Conservation (phyloP, 64 coral and sea anemone species). For the Montipora capricornis region DNA sequence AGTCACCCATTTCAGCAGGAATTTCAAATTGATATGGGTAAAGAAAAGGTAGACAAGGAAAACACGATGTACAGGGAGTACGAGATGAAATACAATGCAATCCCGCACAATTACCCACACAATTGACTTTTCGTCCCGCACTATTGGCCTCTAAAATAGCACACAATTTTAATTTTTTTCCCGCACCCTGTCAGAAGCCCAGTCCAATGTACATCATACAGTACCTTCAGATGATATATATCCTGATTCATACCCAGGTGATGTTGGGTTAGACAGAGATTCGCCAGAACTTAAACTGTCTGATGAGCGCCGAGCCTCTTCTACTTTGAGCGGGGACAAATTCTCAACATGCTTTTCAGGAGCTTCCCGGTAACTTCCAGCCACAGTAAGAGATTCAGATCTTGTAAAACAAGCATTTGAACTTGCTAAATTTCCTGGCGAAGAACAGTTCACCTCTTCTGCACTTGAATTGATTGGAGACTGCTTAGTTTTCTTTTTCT, state of each 20-base stretch:
- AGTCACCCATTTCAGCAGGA: no score
- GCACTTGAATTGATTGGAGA: background rate
- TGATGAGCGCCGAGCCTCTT: background rate
- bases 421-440: background rate
- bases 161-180: no score
- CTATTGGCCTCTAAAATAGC: no score
- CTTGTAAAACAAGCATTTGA: background rate
- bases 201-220: background rate
- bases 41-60: no score
- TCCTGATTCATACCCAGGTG: conserved; percentile 35
- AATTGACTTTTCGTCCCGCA: no score
- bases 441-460: background rate
- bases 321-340: conserved; percentile 15
- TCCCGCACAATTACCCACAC: no score
- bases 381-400: background rate
- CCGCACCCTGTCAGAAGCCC: no score
- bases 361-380: background rate
- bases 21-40: no score
- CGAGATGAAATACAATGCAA: no score
- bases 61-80: no score
- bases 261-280: conserved; percentile 4
- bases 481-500: background rate
- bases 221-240: conserved; percentile 25
- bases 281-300: conserved; percentile 41
- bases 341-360: background rate